Evolutionary conservation across 2,797 vertebrate species (phyloP), one percentile per base, ranked within the genome.

Genomic region (Ceryle rudis): DNA sequence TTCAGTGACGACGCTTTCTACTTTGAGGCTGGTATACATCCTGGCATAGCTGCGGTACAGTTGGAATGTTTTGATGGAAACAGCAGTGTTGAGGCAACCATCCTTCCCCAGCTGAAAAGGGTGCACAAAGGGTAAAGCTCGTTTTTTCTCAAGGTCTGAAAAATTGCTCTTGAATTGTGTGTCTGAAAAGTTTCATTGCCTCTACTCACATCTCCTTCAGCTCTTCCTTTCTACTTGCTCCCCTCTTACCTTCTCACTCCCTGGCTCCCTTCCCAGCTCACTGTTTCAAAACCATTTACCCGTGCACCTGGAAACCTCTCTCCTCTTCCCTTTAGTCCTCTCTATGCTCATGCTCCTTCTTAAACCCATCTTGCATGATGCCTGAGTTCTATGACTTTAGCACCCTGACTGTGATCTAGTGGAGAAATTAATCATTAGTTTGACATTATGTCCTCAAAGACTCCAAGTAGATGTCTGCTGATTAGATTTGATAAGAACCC

Each of bases 41-140:
- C 78, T 75, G 37, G 70, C 66, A 42, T 93, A 95, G 60, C 84
- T 93, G 67, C 94, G 95, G 46, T 93, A 95, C 9, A 97, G 94
- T 79, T 75, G 95, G 60, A 97, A 84, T 23, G 41, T 46, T 57
- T 89, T 95, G 29, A 81, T 70, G 62, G 67, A 44, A 64, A 97
- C 15, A 16, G 84, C 42, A n/a, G 82, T 26, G 26, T 55, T 93
- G 80, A 95, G 42, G 67, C 97, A 97, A 51, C 97, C 96, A 62
- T 95, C 93, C 26, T 93, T 95, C 28, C 75, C 95, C 62, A 97
- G 58, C 97, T 97, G 91, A 89, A 97, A 96, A 37, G 44, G 42
- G 9, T 96, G 21, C 11, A 90, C n/a, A 88, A 77, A 91, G 26
- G 26, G 13, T 9, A 90, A 84, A 79, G 5, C 2, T 5, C 9